Evolutionary conservation across 1,140 invertebrate genomes (phyloP), one percentile per base, ranked within the genome.

Genomic region (Dermatophagoides farinae): DNA sequence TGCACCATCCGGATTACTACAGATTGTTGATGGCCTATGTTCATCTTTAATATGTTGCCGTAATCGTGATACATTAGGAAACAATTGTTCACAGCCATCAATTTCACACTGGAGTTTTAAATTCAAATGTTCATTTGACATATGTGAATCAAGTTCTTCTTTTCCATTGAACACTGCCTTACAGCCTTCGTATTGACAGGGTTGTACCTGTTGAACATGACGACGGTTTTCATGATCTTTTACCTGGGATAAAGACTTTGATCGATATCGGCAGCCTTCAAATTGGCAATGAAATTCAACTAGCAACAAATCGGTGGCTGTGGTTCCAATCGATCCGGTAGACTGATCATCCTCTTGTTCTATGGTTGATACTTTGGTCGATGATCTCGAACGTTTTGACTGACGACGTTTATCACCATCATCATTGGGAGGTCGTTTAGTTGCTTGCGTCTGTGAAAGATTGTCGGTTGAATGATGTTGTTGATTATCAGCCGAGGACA

Each of bases 131-230:
- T 25, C 25, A 44, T 55, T 23, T 5, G 14, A 25, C 53, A 55
- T 39, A 23, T 55, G 53, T 25, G 41, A 55, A 23, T 55, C 25
- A 11, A 55, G 31, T 12, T 55, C 53, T n/a, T 55, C 53, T 44
- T 55, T 55, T n/a, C 14, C 25, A 23, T 55, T 23, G 53, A 55
- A 55, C 14, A 55, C 14, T 2, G 38, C 12, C 10, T 25, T 23
- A 44, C 53, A 55, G 1, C 53, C 53, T 12, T 55, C 53, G 2
- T 55, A n/a, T 12, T 12, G 14, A 23, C 53, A 55, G 2, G 14
- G 14, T 16, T 25, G 14, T 8, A 55, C 25, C n/a, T 55, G 53
- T 44, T 44, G 14, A 39, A 55, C 53, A 44, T 55, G 53, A 12
- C 53, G 23, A 37, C 53, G 53, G 10, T 55, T 1, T 44, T 55